Evolutionary conservation across 2,888 invertebrate genomes (phyloP).

Genomic region (Trissolcus japonicus): DNA sequence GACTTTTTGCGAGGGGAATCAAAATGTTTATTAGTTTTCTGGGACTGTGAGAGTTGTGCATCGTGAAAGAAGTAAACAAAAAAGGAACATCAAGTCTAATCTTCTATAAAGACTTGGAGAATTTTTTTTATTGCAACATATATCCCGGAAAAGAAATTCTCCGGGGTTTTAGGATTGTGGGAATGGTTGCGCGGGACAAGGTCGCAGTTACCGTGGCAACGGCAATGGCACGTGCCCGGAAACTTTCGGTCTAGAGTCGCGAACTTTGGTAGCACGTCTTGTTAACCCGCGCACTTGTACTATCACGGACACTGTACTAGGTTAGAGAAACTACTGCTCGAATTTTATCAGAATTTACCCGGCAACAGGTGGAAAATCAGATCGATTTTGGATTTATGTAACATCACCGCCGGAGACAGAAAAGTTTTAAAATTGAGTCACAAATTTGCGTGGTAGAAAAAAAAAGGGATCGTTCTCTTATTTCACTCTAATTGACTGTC

Average conservation of each 20-base stretch:
- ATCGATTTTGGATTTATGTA: too few species aligned
- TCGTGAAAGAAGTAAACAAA: too few species aligned
- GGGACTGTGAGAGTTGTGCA: too few species aligned
- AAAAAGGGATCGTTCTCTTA: too few species aligned
- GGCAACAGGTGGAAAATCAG: slow-evolving; percentile 41
- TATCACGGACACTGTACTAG: slow-evolving; percentile 60
- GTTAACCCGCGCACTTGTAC: slow-evolving; percentile 60
- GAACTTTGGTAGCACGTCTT: slow-evolving; percentile 53
- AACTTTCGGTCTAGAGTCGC: slow-evolving; percentile 58
- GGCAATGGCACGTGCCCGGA: slow-evolving; percentile 71
- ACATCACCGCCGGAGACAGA: too few species aligned
- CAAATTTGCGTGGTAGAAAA: too few species aligned
- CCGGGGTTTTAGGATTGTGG: slow-evolving; percentile 55
- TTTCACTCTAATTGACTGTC: too few species aligned
- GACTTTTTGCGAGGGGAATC: slow-evolving; percentile 4
- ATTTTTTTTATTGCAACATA: not conserved
- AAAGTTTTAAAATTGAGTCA: too few species aligned
- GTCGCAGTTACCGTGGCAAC: slow-evolving; percentile 74
- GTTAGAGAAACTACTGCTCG: slow-evolving; percentile 32
- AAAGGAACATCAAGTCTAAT: too few species aligned
- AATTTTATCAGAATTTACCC: slow-evolving; percentile 15
- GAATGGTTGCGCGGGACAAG: slow-evolving; percentile 73
- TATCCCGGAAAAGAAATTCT: slow-evolving; percentile 41
- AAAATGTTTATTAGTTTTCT: too few species aligned
- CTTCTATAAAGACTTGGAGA: too few species aligned